Conservation (phyloP, 2,888 invertebrate genomes). For the Leptinotarsa rubiginosa region DNA sequence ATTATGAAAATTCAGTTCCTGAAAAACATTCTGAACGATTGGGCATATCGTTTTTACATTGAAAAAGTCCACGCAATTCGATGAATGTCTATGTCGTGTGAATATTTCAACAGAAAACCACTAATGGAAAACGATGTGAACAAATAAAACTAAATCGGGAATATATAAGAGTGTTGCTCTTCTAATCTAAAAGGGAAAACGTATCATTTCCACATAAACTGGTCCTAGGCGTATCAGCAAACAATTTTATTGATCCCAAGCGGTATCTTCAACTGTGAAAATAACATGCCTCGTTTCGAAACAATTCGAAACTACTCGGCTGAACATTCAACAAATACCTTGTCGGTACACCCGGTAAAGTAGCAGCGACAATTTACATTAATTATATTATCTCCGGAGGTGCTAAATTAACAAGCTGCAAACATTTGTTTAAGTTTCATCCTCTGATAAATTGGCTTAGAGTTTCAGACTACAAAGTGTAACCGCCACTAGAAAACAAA, state of each 20-base stretch:
- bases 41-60: no score
- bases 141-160: no score
- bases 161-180: neutral
- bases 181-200: neutral
- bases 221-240: neutral
- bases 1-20: no score
- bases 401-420: conserved; percentile 24
- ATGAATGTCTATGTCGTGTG: no score
- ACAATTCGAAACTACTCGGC: conserved; percentile 7
- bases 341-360: neutral
- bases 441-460: conserved; percentile 24
- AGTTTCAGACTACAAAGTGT: conserved; percentile 8
- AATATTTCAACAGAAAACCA: no score
- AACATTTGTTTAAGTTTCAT: conserved; percentile 29
- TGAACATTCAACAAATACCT: neutral
- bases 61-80: no score
- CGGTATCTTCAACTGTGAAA: neutral
- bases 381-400: conserved; percentile 25
- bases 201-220: neutral
- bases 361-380: conserved; percentile 16
- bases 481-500: conserved; percentile 13
- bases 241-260: neutral
- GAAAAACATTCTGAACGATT: no score
- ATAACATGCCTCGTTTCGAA: neutral
- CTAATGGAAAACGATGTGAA: no score